A percentile compares a stretch with the other conserved stretches of the same genome.
phyloP scores from a whole-genome alignment of 2,888 invertebrate species.

The Monochamus alternatus region DNA sequence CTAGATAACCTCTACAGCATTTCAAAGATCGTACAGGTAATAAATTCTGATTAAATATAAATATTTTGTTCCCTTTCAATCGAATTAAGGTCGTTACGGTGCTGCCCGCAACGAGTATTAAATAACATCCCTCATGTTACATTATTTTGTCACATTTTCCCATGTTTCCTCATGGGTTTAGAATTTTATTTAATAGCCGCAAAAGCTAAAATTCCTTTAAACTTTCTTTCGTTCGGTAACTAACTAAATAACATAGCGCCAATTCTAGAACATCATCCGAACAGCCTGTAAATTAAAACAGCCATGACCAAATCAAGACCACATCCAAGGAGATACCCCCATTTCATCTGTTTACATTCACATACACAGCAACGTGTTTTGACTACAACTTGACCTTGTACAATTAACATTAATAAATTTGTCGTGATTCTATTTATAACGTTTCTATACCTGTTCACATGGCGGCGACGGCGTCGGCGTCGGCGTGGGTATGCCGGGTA shows the following conservation, averaged over 20 bases:
- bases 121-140: no score
- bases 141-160: no score
- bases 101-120: no score
- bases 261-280: background rate
- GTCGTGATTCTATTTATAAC: conserved; percentile 22
- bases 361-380: conserved; percentile 16
- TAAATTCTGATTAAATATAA: no score
- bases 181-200: no score
- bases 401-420: conserved; percentile 28
- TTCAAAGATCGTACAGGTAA: no score
- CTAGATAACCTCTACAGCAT: no score
- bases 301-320: conserved; percentile 25
- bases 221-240: background rate
- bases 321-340: conserved; percentile 7
- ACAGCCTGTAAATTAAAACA: background rate
- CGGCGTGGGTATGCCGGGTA: background rate
- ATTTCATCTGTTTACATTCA: background rate
- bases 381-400: conserved; percentile 25
- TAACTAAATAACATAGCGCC: background rate
- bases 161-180: no score
- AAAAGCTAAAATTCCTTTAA: no score
- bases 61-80: no score
- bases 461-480: background rate
- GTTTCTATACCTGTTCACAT: conserved; percentile 18
- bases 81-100: no score